These are phyloP conservation scores for Gasterosteus aculeatus DNA, from an alignment of 2,113 vertebrate species.

Conservation along the genomic window DNA sequence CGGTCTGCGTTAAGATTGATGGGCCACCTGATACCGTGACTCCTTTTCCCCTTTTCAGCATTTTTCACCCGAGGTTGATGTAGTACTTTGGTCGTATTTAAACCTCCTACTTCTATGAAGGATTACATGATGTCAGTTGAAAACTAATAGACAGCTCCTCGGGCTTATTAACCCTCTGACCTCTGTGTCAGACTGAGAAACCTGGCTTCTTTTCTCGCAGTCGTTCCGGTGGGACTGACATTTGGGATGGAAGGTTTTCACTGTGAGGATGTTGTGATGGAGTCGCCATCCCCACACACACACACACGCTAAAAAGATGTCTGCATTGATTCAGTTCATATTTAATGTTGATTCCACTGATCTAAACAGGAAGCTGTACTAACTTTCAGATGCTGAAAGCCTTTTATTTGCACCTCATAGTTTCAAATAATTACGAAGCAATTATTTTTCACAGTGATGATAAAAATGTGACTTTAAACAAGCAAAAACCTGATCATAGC, in stretches of 20 bases:
- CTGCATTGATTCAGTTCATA: slow-evolving; percentile 75
- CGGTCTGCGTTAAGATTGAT: slow-evolving; percentile 44
- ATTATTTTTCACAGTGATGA: background rate
- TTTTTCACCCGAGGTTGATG: slow-evolving; percentile 80
- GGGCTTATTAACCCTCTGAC: background rate
- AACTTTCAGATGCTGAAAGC: background rate
- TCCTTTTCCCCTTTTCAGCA: slow-evolving; percentile 48
- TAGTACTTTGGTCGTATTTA: slow-evolving; percentile 73
- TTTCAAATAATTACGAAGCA: background rate
- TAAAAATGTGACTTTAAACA: background rate
- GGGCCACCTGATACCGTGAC: slow-evolving; percentile 29
- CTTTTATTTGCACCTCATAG: background rate
- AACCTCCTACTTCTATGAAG: slow-evolving; percentile 75
- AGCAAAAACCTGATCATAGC: background rate
- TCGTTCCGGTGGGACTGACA: slow-evolving; percentile 1
- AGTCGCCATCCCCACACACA: background rate
- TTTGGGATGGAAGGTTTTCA: background rate
- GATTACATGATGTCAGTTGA: background rate
- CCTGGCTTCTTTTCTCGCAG: background rate
- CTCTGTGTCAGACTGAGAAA: background rate
- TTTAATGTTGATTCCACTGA: slow-evolving; percentile 14
- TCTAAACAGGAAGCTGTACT: background rate
- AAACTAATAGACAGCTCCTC: background rate
- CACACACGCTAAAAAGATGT: slow-evolving; percentile 77
- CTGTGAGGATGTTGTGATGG: slow-evolving; percentile 11